A percentile compares a stretch with the other conserved stretches of the same genome.
phyloP scores from a whole-genome alignment of 2,113 vertebrate species.

The Sylvietta virens region DNA sequence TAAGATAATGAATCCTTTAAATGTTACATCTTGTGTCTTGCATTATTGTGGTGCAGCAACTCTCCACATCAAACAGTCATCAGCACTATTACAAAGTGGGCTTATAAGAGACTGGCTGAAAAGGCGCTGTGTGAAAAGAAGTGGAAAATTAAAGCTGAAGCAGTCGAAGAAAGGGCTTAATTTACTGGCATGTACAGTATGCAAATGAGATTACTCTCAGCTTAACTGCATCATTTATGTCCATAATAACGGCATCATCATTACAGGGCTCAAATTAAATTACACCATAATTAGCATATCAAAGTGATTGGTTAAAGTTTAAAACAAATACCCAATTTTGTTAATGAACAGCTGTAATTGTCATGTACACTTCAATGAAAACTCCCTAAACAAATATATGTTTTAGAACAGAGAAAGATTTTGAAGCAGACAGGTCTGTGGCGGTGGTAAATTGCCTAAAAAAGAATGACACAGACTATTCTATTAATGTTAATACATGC shows the following conservation, averaged over 20 bases:
- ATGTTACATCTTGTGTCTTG: constrained; percentile 91
- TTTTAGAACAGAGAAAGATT: constrained; percentile 83
- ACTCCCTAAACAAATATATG: constrained; percentile 99
- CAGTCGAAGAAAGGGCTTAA: constrained; percentile 95
- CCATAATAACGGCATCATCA: constrained; percentile 99
- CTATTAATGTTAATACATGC: constrained; percentile 76
- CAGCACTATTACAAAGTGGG: constrained; percentile 89
- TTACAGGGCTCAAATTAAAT: constrained; percentile 99
- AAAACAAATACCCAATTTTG: constrained; percentile 99
- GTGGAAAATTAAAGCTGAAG: constrained; percentile 99
- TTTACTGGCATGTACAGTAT: constrained; percentile 99
- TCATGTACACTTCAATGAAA: constrained; percentile 91
- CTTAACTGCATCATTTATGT: constrained; percentile 99
- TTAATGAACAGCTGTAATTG: constrained; percentile 99
- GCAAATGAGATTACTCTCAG: constrained; percentile 99
- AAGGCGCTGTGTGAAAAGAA: constrained; percentile 94
- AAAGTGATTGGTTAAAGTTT: constrained; percentile 99
- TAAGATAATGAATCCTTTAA: constrained; percentile 93
- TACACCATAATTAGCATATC: constrained; percentile 99
- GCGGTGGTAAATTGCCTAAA: constrained; percentile 70
- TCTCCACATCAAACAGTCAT: constrained; percentile 94
- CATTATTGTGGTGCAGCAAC: constrained; percentile 85
- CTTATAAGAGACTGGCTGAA: constrained; percentile 82
- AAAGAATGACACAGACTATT: constrained; percentile 73
- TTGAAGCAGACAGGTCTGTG: constrained; percentile 72